Evolutionary conservation across 2,888 invertebrate species (phyloP), one percentile per base, ranked within the genome.

Genomic region (Atethmia centrago): DNA sequence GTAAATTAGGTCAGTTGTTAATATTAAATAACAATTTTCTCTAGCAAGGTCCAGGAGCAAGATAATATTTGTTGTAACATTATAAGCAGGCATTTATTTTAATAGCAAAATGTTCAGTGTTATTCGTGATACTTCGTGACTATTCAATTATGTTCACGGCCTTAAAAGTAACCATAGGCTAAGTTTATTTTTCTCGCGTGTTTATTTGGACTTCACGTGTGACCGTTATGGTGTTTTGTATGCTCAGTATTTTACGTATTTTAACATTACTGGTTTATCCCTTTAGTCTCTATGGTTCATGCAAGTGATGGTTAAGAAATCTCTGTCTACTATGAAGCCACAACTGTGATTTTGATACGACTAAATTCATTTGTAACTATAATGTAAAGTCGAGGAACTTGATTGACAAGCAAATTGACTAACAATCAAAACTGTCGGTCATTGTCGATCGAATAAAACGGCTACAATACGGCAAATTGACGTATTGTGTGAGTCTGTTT

Each of bases 11-110:
- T 83, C 83, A 66, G 66, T 56, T 71, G 58, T 67, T n/a, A 71
- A 70, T 77, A 79, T 77, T 77, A 47, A 80, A 78, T 64, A 82
- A 64, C 79, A 78, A 80, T 80, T 78, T 82, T 67, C 58, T 49
- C 63, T 55, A 65, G 49, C 69, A 56, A 63, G 47, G 36, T 49
- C 59, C 49, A 61, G 40, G 40, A 31, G 42, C 59, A 80, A 80
- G 58, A 61, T 55, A 73, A 64, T 79, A 64, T 74, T 80, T 74
- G 75, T 36, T 58, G 51, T 82, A 74, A 65, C 64, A 31, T 53
- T 53, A 64, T 58, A 79, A 58, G 71, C 53, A 61, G 42, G 64
- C 63, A 58, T 77, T 80, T 71, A 71, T 51, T 76, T 62, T 62
- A 76, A 62, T 79, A 36, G 42, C 25, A 42, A 53, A 76, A 45